Conservation (phyloP, 2,888 invertebrate species). For the Limnephilus auricula region DNA sequence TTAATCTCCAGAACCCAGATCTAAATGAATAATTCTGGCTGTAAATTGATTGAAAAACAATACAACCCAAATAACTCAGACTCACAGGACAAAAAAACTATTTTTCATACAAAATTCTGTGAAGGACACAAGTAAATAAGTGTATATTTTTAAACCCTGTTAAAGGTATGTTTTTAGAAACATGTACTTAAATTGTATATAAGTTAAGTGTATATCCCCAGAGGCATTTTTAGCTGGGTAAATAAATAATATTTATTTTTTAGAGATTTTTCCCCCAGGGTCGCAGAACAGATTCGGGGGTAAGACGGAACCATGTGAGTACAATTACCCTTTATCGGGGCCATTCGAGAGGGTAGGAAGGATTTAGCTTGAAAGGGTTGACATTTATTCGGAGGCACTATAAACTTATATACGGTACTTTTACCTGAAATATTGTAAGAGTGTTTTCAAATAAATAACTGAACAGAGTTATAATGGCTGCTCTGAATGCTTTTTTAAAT, state of each 20-base stretch:
- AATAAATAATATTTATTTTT: conserved; percentile 5
- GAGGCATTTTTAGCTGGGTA: not conserved
- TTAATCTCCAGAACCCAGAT: not conserved
- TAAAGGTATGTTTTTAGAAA: not conserved
- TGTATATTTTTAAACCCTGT: not conserved
- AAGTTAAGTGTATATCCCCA: not conserved
- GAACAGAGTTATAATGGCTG: not conserved
- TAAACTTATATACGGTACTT: conserved; percentile 8
- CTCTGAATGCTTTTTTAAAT: conserved; percentile 14
- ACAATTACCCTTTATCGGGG: conserved; percentile 18
- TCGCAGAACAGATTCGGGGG: conserved; percentile 5
- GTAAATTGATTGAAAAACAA: not conserved
- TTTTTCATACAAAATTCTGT: not conserved
- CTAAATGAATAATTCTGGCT: not conserved
- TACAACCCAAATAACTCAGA: not conserved
- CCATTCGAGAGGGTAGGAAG: not conserved
- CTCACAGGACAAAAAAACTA: not conserved
- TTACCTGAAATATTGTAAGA: conserved; percentile 3
- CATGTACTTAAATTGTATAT: not conserved
- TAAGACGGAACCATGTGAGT: conserved; percentile 21
- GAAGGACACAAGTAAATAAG: not conserved
- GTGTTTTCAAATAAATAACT: conserved; percentile 36
- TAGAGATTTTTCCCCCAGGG: not conserved
- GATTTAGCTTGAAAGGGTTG: conserved; percentile 43
- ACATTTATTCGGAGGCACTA: conserved; percentile 42